These are phyloP conservation scores for Corythornis cristatus DNA, from an alignment of 2,113 vertebrate species.

Conservation along the genomic window DNA sequence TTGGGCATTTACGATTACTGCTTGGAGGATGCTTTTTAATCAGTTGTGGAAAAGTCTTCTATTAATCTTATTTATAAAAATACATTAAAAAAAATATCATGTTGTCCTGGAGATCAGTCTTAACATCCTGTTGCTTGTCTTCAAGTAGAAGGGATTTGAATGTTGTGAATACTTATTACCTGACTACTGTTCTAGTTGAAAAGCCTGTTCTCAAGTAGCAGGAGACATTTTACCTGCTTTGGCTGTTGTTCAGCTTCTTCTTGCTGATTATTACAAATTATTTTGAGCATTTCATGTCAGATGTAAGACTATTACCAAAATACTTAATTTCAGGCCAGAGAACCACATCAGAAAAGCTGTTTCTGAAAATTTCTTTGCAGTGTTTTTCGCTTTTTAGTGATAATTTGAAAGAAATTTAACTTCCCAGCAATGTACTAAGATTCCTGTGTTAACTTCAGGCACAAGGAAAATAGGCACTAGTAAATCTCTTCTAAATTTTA, in stretches of 20 bases:
- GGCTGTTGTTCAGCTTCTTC: not conserved
- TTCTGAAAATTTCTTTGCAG: not conserved
- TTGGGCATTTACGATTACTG: not conserved
- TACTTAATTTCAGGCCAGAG: not conserved
- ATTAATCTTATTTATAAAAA: not conserved
- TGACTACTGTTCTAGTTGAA: not conserved
- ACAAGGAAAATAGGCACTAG: not conserved
- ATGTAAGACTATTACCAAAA: not conserved
- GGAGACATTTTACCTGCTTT: not conserved
- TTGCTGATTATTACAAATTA: not conserved
- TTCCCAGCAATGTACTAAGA: not conserved
- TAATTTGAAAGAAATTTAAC: not conserved
- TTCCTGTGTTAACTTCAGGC: not conserved
- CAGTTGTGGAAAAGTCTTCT: not conserved
- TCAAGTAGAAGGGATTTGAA: not conserved
- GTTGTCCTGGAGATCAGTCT: not conserved
- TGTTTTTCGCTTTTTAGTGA: not conserved
- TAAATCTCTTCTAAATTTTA: not conserved
- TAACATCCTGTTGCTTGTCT: not conserved
- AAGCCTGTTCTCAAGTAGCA: not conserved
- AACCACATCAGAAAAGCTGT: not conserved
- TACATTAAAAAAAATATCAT: not conserved
- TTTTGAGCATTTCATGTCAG: not conserved
- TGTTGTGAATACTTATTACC: not conserved
- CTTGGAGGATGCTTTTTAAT: not conserved